Evolutionary conservation across 2,113 vertebrate species (phyloP), one percentile per base, ranked within the genome.

Genomic region (Oostethus manadensis): DNA sequence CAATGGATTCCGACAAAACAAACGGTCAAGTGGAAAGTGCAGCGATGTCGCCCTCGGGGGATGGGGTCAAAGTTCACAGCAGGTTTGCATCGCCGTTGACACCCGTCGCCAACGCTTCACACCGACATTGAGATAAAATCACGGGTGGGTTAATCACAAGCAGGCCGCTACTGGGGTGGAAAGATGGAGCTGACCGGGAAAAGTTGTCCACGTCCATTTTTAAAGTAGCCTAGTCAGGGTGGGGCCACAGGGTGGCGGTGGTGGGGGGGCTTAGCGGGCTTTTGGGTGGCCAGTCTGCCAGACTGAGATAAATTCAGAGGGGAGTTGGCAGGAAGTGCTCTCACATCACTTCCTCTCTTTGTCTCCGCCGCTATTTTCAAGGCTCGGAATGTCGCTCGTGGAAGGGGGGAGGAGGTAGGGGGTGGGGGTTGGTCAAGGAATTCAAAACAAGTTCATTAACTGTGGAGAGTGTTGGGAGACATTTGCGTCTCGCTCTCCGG

Each of bases 401-500:
- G 6, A 42, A 2, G 13, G 6, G 38, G 13, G 38, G 33, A 35
- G 33, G 33, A 4, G 38, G 38, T 40, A 1, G 83, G 71, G 43
- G 74, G 77, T 73, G 78, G 80, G 69, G 35, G 77, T 76, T 77
- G 80, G 80, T 76, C 76, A 83, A 88, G 77, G 84, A 86, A 88
- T 88, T 88, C 87, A 86, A 88, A 90, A 89, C 87, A 90, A 89
- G 76, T 84, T 79, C 79, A 87, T 87, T 86, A 87, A 87, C 76
- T 79, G 68, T 60, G 48, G 58, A 54, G 64, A 60, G 47, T 35
- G 10, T 42, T 10, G 3, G 10, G 33, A 1, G 1, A 6, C 33
- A 35, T 35, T 35, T 35, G 33, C 10, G 33, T 35, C 38, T 40
- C 9, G 38, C 11, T 42, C 33, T 35, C 33, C 33, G 7, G 11